Percentiles rank a stretch among this genome's conserved stretches.
These are phyloP conservation scores for Chiloscyllium plagiosum DNA, from an alignment of 2,113 vertebrate species.

Conservation along the genomic window DNA sequence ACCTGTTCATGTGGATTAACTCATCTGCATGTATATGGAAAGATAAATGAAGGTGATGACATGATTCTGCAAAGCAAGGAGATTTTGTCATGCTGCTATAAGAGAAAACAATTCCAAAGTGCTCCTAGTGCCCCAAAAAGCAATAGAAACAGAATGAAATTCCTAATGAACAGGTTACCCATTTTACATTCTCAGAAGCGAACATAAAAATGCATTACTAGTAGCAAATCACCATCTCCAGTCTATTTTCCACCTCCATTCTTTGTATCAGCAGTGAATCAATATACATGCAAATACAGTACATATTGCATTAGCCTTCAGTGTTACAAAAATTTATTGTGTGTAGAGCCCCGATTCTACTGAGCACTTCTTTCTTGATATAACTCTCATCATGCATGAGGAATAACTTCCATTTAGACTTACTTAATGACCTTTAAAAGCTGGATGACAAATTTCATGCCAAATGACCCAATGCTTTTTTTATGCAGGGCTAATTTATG, in stretches of 20 bases:
- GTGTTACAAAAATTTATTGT: constrained; percentile 25
- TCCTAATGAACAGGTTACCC: constrained; percentile 30
- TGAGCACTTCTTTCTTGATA: constrained; percentile 15
- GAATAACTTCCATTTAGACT: constrained; percentile 58
- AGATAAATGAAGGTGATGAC: neutral
- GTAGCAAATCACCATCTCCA: neutral
- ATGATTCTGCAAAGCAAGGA: neutral
- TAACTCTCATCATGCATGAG: constrained; percentile 49
- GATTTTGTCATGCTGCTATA: neutral
- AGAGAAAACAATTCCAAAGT: constrained; percentile 20
- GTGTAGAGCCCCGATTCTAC: neutral
- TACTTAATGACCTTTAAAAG: constrained; percentile 49
- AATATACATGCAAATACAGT: constrained; percentile 33
- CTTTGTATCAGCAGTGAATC: constrained; percentile 15
- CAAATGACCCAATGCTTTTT: constrained; percentile 50
- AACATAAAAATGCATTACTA: constrained; percentile 34
- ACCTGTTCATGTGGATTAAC: neutral
- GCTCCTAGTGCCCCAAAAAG: neutral
- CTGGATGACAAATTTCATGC: constrained; percentile 24
- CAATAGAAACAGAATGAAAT: constrained; percentile 25
- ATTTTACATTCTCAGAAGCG: neutral
- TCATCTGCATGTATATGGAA: neutral
- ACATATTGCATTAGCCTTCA: constrained; percentile 31
- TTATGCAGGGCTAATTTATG: constrained; percentile 26
- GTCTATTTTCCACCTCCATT: constrained; percentile 24